A percentile compares a stretch with the other conserved stretches of the same genome.
These are phyloP conservation scores for Apodemia mormo DNA, from an alignment of 2,888 invertebrate species.

Conservation along the genomic window DNA sequence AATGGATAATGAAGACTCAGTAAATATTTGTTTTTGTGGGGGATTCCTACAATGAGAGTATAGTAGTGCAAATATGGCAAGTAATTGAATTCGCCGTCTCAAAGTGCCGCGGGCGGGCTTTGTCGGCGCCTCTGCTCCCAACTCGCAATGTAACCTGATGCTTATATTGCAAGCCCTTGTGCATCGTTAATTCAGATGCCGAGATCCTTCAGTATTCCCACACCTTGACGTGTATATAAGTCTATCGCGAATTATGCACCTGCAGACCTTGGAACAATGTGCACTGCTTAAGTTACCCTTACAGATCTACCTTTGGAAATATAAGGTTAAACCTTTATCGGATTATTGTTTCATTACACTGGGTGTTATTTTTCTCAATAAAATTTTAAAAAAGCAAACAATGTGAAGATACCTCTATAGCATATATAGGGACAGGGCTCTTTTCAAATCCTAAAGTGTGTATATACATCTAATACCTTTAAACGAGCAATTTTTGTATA, in stretches of 20 bases:
- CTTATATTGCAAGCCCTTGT: slow-evolving; percentile 53
- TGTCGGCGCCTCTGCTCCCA: slow-evolving; percentile 59
- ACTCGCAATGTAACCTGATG: slow-evolving; percentile 61
- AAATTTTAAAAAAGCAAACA: too few species aligned
- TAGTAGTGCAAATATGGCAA: slow-evolving; percentile 74
- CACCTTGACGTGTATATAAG: slow-evolving; percentile 42
- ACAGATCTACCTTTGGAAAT: not conserved
- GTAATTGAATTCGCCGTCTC: slow-evolving; percentile 80
- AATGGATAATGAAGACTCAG: slow-evolving; percentile 73
- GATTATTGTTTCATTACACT: not conserved
- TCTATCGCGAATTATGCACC: slow-evolving; percentile 42
- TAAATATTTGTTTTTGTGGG: slow-evolving; percentile 79
- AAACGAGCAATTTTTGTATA: too few species aligned
- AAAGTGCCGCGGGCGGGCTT: slow-evolving; percentile 71
- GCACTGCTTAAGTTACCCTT: slow-evolving; percentile 47
- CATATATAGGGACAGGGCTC: too few species aligned
- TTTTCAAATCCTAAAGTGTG: too few species aligned
- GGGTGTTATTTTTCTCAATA: not conserved
- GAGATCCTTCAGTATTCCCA: slow-evolving; percentile 54
- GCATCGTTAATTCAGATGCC: slow-evolving; percentile 12
- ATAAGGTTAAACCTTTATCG: slow-evolving; percentile 10
- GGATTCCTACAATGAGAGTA: slow-evolving; percentile 66
- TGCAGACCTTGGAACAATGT: slow-evolving; percentile 45
- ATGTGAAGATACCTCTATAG: too few species aligned
- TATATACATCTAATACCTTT: too few species aligned